Evolutionary conservation across 1,140 invertebrate species (phyloP), one percentile per base, ranked within the genome.

Genomic region (Macrosteles quadrilineatus): DNA sequence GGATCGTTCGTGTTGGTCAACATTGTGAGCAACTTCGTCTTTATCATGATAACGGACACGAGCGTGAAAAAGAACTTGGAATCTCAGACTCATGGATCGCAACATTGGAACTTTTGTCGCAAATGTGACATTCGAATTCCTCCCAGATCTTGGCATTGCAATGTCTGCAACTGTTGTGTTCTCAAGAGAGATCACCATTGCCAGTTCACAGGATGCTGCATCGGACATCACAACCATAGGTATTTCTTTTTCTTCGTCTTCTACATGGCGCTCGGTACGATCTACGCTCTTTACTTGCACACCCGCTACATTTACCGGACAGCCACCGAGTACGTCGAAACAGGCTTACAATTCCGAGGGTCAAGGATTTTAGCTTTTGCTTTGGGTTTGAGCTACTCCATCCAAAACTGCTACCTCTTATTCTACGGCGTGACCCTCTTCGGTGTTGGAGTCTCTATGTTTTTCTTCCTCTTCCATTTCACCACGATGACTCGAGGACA

Each of bases 171-270:
- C 25, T 78, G 78, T 2, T 98, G 96, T 77, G 90, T 98, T 45
- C 78, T 97, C 3, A 96, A 95, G 78, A 85, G 95, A 73, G 96
- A 98, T 79, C 96, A 98, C 80, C 96, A 99, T 78, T 98, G 96
- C 77, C 88, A 91, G 36, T 98, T 98, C 79, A 90, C 91, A n/a
- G 90, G 90, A 11, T 92, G 90, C 77, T 98, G 96, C 80, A 84
- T 98, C 23, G 96, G 96, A 0, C 91, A 96, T 77, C 85, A 86
- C 68, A 98, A 98, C 81, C 90, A 93, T 75, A 84, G 95, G 75
- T 97, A 93, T 79, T 98, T 97, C 77, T 82, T 94, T 1, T 87
- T 90, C 75, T 93, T 96, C 77, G 81, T 95, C 25, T 78, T 95
- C 4, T 91, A 96, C 78, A 81, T 96, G 65, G 88, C 90, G 73